Evolutionary conservation across 1,140 invertebrate genomes (phyloP).

Genomic region (Eumeta japonica): DNA sequence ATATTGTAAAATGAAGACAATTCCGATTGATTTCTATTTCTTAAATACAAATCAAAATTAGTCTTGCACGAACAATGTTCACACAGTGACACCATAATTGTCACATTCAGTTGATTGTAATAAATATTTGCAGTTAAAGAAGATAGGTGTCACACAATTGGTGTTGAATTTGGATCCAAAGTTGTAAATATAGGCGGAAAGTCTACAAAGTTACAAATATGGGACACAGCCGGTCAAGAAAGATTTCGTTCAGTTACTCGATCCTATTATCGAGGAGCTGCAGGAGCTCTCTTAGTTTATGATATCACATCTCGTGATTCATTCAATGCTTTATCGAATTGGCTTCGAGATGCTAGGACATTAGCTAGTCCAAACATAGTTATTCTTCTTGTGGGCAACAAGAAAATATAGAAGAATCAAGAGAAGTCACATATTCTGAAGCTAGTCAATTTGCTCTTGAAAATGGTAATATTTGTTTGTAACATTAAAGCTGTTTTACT

Average conservation of each 20-base stretch:
- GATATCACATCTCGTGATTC: constrained; percentile 80
- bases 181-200: constrained; percentile 82
- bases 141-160: constrained; percentile 79
- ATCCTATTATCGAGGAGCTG: constrained; percentile 80
- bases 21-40: no score
- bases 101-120: not conserved
- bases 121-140: constrained; percentile 67
- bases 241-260: constrained; percentile 72
- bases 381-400: constrained; percentile 79
- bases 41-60: no score
- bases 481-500: not conserved
- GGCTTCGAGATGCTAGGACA: constrained; percentile 83
- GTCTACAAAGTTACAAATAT: constrained; percentile 82
- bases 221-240: constrained; percentile 68
- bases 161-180: constrained; percentile 83
- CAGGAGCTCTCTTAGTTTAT: constrained; percentile 77
- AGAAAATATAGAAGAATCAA: constrained; percentile 74
- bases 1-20: no score
- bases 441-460: constrained; percentile 80
- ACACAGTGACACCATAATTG: no score
- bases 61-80: no score
- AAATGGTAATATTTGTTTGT: constrained; percentile 61
- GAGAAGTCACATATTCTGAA: constrained; percentile 80
- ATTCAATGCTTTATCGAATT: constrained; percentile 77
- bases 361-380: constrained; percentile 85